A percentile compares a stretch with the other conserved stretches of the same genome.
These are phyloP conservation scores for Gymnosoma rotundatum DNA, from an alignment of 2,888 invertebrate species.

Conservation along the genomic window DNA sequence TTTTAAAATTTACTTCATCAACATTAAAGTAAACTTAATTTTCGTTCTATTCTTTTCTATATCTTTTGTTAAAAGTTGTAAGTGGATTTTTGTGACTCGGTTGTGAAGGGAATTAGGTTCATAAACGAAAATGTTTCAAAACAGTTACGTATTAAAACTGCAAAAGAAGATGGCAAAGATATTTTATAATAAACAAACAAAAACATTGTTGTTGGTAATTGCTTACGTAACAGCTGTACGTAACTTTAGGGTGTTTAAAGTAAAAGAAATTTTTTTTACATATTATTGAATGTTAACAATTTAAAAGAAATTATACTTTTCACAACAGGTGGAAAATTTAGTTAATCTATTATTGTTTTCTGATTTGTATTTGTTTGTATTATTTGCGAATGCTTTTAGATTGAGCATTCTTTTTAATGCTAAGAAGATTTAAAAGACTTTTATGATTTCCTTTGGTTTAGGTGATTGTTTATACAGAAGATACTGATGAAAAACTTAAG, in stretches of 20 bases:
- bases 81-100: neutral
- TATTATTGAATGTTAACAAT: too few species aligned
- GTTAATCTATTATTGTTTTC: too few species aligned
- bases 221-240: constrained; percentile 4
- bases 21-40: constrained; percentile 51
- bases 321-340: too few species aligned
- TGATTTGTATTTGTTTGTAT: too few species aligned
- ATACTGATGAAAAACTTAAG: too few species aligned
- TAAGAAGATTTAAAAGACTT: too few species aligned
- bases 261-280: too few species aligned
- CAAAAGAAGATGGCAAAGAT: constrained; percentile 32
- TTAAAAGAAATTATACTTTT: too few species aligned
- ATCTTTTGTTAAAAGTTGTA: constrained; percentile 6
- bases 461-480: too few species aligned
- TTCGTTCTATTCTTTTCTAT: neutral
- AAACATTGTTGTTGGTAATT: constrained; percentile 51
- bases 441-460: too few species aligned
- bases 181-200: constrained; percentile 39
- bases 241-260: neutral
- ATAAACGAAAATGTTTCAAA: constrained; percentile 11
- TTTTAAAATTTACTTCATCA: constrained; percentile 67
- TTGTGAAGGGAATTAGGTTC: neutral
- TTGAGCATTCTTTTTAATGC: too few species aligned
- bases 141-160: constrained; percentile 19
- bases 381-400: too few species aligned